Evolutionary conservation across 2,113 vertebrate genomes (phyloP), one percentile per base, ranked within the genome.

Genomic region (Hystrix cristata): DNA sequence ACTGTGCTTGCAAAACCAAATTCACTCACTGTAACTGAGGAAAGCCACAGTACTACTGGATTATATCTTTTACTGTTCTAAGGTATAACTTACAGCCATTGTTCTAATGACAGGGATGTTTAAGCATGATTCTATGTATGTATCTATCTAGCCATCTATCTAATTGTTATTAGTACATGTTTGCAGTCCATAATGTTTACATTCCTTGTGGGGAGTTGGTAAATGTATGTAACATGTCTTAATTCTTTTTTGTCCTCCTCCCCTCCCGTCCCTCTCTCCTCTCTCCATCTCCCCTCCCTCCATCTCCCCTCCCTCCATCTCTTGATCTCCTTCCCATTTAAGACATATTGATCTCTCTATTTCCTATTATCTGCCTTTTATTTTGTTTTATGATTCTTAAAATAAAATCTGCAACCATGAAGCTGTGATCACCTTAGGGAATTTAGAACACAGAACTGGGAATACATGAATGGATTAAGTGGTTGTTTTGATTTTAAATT

Each of bases 401-500:
- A 83, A 64, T 72, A 53, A 95, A 71, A 83, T 88, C n/a, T 90
- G 23, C 4, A 71, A 92, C 81, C 29, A 65, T 2, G 51, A 53
- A 90, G 84, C 62, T 62, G 5, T 67, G 67, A 62, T 38, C 62
- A 51, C 27, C 67, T 78, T 13, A 53, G 34, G 59, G 74, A 25
- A 71, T 1, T 31, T 29, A 86, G 78, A 93, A 85, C 12, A 13
- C 48, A 82, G 53, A 82, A 59, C 46, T 4, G 18, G 64, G 25
- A 31, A 9, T 62, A 89, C 1, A 90, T 51, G 60, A 23, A 76
- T 0, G 14, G 46, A 86, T 0, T 78, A 27, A 15, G 74, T 2
- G n/a, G 62, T 95, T 15, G 14, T 92, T 96, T 95, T 69, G 21
- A 57, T 69, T 90, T 78, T 69, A 19, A 76, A n/a, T 57, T 59